A percentile compares a stretch with the other conserved stretches of the same genome.
phyloP scores from a whole-genome alignment of 2,113 vertebrate genomes.

The Callaeas wilsoni region DNA sequence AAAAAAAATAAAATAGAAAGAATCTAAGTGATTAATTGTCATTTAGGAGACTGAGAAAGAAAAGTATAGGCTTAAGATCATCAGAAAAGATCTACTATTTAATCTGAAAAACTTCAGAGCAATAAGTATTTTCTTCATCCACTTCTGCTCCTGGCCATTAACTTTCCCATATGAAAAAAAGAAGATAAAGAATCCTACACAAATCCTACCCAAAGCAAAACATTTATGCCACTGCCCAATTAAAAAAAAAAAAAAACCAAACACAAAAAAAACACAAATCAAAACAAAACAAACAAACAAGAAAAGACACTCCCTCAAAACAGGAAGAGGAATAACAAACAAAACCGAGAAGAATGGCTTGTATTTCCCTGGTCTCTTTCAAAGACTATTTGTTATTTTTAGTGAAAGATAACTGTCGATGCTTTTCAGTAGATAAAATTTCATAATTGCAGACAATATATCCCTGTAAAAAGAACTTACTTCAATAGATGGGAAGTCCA shows the following conservation, averaged over 20 bases:
- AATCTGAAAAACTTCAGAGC: background rate
- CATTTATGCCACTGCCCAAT: background rate
- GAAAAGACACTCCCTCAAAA: background rate
- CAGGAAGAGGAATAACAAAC: background rate
- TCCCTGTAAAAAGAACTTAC: background rate
- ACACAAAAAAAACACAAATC: background rate
- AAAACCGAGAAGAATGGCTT: background rate
- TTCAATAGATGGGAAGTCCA: background rate
- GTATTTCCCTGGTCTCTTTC: background rate
- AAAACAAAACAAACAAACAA: background rate
- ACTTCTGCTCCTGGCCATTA: background rate
- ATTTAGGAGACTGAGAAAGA: background rate
- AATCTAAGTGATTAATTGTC: background rate
- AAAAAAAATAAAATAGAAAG: background rate
- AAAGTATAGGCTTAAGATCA: accelerated
- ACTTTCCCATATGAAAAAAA: background rate
- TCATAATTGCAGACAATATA: background rate
- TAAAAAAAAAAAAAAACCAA: background rate
- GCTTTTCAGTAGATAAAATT: background rate
- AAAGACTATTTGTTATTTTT: background rate
- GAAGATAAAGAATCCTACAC: background rate
- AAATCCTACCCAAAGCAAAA: background rate
- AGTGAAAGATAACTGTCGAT: background rate
- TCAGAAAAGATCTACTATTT: background rate
- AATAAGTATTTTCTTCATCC: background rate